These are phyloP conservation scores for Ceraclea dissimilis DNA, from an alignment of 2,888 invertebrate genomes.

Conservation along the genomic window DNA sequence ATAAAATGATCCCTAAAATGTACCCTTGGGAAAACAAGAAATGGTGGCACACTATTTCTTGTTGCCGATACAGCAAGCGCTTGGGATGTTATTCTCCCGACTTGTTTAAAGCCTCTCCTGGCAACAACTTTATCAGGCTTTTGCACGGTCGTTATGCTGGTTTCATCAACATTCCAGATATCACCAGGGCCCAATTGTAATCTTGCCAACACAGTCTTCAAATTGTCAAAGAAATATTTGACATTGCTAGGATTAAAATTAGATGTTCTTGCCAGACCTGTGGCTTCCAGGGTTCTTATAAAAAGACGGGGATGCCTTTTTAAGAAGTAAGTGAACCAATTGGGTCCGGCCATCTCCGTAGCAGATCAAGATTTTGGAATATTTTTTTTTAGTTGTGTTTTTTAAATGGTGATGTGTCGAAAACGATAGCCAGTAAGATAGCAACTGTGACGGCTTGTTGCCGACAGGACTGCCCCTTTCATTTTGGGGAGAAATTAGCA, in stretches of 20 bases:
- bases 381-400: not conserved
- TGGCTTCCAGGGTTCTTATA: constrained; percentile 2
- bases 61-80: constrained; percentile 29
- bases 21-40: constrained; percentile 30
- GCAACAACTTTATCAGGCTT: constrained; percentile 32
- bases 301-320: not conserved
- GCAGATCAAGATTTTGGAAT: not conserved
- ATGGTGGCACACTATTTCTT: constrained; percentile 31
- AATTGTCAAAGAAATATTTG: not conserved
- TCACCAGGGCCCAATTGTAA: constrained; percentile 19
- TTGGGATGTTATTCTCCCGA: constrained; percentile 31
- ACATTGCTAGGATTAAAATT: constrained; percentile 2
- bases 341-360: not conserved
- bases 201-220: not conserved
- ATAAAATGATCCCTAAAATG: constrained; percentile 3
- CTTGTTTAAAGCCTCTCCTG: constrained; percentile 30
- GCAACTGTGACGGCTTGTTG: no score
- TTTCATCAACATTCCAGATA: constrained; percentile 34
- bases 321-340: not conserved
- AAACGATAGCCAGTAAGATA: no score
- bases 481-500: not conserved
- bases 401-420: no score
- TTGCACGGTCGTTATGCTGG: constrained; percentile 33
- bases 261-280: constrained; percentile 1
- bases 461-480: no score